phyloP scores from a whole-genome alignment of 2,888 invertebrate species.

The Rhogogaster chlorosoma region DNA sequence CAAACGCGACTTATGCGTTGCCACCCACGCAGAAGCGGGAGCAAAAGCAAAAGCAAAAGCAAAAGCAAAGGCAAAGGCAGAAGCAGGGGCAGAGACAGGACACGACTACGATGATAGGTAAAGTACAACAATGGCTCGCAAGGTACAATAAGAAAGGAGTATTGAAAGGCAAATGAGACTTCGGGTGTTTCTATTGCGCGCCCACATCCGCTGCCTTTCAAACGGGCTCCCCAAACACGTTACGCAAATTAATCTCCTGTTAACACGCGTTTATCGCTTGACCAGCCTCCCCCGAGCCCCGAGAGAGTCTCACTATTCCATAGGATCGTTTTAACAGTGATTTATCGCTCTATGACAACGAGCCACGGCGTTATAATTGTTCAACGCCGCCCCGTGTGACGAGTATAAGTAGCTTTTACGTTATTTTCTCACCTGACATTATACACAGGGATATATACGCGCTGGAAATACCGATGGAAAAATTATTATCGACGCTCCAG shows the following conservation, averaged over 20 bases:
- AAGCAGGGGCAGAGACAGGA: slow-evolving; percentile 22
- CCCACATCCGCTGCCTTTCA: slow-evolving; percentile 68
- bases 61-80: not conserved
- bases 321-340: slow-evolving; percentile 62
- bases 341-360: slow-evolving; percentile 65
- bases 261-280: slow-evolving; percentile 59
- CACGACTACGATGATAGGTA: slow-evolving; percentile 40
- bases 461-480: not conserved
- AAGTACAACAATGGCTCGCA: slow-evolving; percentile 61
- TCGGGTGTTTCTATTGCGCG: slow-evolving; percentile 64
- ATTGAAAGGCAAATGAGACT: slow-evolving; percentile 70
- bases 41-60: slow-evolving; percentile 55
- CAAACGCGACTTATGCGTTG: slow-evolving; percentile 46
- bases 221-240: slow-evolving; percentile 67
- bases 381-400: not conserved
- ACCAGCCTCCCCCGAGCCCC: slow-evolving; percentile 49
- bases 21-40: slow-evolving; percentile 64
- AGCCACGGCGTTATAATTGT: not conserved
- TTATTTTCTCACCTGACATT: not conserved
- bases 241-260: slow-evolving; percentile 69
- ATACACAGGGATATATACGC: not conserved
- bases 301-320: slow-evolving; percentile 54
- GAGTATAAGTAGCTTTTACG: not conserved
- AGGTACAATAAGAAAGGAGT: slow-evolving; percentile 62
- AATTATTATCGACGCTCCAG: not conserved